phyloP scores from a whole-genome alignment of 2,888 invertebrate species.

The Hypomecis atomaria region DNA sequence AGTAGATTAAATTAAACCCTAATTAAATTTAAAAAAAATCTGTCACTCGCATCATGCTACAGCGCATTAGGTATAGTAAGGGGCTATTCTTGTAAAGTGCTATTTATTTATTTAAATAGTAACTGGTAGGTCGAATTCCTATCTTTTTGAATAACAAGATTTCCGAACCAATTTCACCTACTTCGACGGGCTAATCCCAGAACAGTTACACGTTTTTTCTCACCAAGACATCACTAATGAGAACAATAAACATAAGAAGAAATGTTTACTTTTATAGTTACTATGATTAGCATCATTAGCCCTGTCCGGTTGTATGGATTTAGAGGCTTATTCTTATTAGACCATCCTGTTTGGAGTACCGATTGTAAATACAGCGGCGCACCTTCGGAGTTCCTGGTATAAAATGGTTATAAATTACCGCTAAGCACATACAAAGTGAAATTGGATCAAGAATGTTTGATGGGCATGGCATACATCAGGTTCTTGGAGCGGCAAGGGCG shows the following conservation, averaged over 20 bases:
- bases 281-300: slow-evolving; percentile 61
- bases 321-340: slow-evolving; percentile 62
- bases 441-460: slow-evolving; percentile 1
- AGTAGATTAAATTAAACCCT: too few species aligned
- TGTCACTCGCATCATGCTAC: too few species aligned
- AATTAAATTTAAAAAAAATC: too few species aligned
- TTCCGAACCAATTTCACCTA: slow-evolving; percentile 32
- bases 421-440: slow-evolving; percentile 15
- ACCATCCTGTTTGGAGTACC: slow-evolving; percentile 49
- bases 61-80: too few species aligned
- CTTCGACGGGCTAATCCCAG: slow-evolving; percentile 33
- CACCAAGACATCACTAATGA: slow-evolving; percentile 46
- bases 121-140: too few species aligned
- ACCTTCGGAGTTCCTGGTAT: slow-evolving; percentile 23
- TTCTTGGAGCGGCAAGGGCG: too few species aligned
- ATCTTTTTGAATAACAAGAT: not conserved
- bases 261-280: slow-evolving; percentile 65
- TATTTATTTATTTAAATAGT: too few species aligned
- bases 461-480: too few species aligned
- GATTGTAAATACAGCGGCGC: slow-evolving; percentile 41
- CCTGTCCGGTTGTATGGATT: slow-evolving; percentile 60
- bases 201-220: slow-evolving; percentile 44
- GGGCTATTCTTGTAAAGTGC: too few species aligned
- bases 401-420: slow-evolving; percentile 22
- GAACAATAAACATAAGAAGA: slow-evolving; percentile 50